phyloP scores from a whole-genome alignment of 2,113 vertebrate genomes.

The Tragelaphus buxtoni region DNA sequence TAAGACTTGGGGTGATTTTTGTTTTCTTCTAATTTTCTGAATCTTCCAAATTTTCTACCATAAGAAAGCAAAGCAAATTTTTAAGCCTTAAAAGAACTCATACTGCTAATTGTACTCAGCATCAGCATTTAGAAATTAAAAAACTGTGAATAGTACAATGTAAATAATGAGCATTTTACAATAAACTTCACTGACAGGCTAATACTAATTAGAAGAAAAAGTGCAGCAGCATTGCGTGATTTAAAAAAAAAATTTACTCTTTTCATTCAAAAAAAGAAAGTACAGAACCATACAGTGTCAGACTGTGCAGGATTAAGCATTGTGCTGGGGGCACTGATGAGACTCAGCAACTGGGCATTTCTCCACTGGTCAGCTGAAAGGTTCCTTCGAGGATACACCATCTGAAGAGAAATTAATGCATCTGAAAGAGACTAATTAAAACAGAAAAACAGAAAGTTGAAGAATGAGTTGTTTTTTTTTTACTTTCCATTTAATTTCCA shows the following conservation, averaged over 20 bases:
- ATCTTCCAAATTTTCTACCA: background rate
- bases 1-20: background rate
- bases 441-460: slow-evolving; percentile 4
- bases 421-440: slow-evolving; percentile 92
- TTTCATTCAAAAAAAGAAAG: slow-evolving; percentile 2
- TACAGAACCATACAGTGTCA: slow-evolving; percentile 86
- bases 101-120: background rate
- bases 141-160: background rate
- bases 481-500: background rate
- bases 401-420: slow-evolving; percentile 95
- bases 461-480: background rate
- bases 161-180: slow-evolving; percentile 15
- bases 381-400: slow-evolving; percentile 98
- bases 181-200: background rate
- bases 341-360: slow-evolving; percentile 96
- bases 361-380: slow-evolving; percentile 99
- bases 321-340: slow-evolving; percentile 97
- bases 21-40: background rate
- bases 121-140: slow-evolving; percentile 2
- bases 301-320: slow-evolving; percentile 99
- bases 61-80: background rate
- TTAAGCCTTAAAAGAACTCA: background rate
- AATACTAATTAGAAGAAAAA: background rate
- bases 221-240: background rate
- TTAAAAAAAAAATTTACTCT: background rate